Evolutionary conservation across 2,888 invertebrate species (phyloP).

Genomic region (Plusia festucae): DNA sequence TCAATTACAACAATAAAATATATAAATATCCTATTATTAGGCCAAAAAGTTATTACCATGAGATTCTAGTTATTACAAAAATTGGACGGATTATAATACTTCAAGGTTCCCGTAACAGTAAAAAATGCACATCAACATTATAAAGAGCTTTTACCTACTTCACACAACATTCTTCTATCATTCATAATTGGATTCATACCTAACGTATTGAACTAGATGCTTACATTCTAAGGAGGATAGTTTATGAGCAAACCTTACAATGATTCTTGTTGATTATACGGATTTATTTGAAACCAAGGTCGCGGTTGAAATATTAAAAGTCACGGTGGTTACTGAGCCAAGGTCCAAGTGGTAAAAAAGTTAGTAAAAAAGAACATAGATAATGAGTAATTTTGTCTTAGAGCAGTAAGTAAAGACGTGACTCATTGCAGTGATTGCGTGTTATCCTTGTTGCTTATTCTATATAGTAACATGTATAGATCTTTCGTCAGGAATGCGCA

Average conservation of each 20-base stretch:
- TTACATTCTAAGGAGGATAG: conserved; percentile 11
- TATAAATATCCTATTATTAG: conserved; percentile 1
- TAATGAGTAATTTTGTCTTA: neutral
- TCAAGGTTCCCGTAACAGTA: conserved; percentile 21
- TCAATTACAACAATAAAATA: conserved; percentile 8
- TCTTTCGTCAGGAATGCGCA: neutral
- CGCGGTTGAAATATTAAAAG: neutral
- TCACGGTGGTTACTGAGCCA: neutral
- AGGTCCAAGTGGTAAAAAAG: neutral
- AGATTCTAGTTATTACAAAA: conserved; percentile 42
- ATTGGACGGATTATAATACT: conserved; percentile 44
- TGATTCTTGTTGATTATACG: conserved; percentile 15
- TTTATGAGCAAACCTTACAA: neutral
- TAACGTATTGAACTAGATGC: conserved; percentile 13
- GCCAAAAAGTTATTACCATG: conserved; percentile 18
- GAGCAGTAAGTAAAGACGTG: neutral
- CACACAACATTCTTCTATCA: conserved; percentile 6
- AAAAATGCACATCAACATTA: conserved; percentile 6
- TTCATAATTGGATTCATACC: conserved; percentile 1
- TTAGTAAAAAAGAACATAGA: neutral
- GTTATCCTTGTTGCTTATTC: neutral
- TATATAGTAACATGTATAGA: neutral
- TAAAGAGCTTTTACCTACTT: conserved; percentile 14
- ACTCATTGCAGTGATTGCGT: neutral
- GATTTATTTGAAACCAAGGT: conserved; percentile 14